Percentiles rank a stretch among this genome's conserved stretches.
Evolutionary conservation across 2,113 vertebrate genomes (phyloP).

Genomic region (Dipodomys spectabilis): DNA sequence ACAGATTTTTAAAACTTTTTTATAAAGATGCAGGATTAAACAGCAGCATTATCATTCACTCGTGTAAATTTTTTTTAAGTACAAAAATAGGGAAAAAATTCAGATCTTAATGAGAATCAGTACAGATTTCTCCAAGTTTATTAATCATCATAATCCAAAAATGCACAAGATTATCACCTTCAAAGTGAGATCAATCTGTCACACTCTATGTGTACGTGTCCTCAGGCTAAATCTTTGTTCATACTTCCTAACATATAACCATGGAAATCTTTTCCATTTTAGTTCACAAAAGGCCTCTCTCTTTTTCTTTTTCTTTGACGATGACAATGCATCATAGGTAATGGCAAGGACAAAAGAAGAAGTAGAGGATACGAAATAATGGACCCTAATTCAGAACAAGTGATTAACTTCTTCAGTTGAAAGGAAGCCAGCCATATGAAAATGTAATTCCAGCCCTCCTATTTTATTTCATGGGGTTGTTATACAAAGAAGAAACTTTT

Average conservation of each 20-base stretch:
- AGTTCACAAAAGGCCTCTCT: slow-evolving; percentile 2
- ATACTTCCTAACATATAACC: background rate
- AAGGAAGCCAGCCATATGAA: background rate
- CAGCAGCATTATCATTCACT: background rate
- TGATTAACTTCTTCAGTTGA: slow-evolving; percentile 5
- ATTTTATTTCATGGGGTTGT: background rate
- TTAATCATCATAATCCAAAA: slow-evolving; percentile 14
- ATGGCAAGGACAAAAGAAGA: slow-evolving; percentile 11
- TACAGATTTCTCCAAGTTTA: background rate
- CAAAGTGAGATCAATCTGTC: background rate
- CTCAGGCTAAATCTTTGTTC: slow-evolving; percentile 44
- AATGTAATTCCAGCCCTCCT: background rate
- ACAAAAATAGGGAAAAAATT: slow-evolving; percentile 18
- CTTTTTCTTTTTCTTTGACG: background rate
- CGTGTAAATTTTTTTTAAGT: background rate
- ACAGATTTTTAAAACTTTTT: slow-evolving; percentile 80
- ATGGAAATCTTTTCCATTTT: slow-evolving; percentile 43
- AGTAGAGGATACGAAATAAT: background rate
- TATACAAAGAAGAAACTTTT: slow-evolving; percentile 4
- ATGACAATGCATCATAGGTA: background rate
- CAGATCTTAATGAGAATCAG: background rate
- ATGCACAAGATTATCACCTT: background rate
- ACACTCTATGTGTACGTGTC: slow-evolving; percentile 36
- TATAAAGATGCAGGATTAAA: background rate
- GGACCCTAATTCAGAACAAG: background rate